A percentile compares a stretch with the other conserved stretches of the same genome.
phyloP scores from a whole-genome alignment of 1,140 invertebrate species.

The Antheraea pernyi region DNA sequence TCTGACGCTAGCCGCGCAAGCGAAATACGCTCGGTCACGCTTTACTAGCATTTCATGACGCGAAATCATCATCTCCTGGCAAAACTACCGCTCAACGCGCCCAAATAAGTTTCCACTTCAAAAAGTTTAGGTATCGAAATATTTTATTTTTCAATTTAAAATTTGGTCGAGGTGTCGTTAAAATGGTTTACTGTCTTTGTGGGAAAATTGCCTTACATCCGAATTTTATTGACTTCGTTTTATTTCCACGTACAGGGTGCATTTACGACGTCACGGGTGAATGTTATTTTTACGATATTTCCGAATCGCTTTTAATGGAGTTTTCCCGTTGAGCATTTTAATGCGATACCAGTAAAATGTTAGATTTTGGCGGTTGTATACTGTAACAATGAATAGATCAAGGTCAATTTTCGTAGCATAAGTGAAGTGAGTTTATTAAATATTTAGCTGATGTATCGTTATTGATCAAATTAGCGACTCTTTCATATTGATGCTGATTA shows the following conservation, averaged over 20 bases:
- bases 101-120: too few species aligned
- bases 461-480: background rate
- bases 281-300: slow-evolving; percentile 63
- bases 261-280: slow-evolving; percentile 52
- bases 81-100: too few species aligned
- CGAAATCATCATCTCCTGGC: too few species aligned
- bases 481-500: background rate
- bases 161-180: slow-evolving; percentile 13
- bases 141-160: background rate
- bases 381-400: slow-evolving; percentile 7
- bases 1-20: too few species aligned
- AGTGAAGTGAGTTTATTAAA: background rate
- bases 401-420: slow-evolving; percentile 22
- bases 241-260: slow-evolving; percentile 35
- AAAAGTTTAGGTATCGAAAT: background rate
- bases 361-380: slow-evolving; percentile 18
- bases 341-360: slow-evolving; percentile 33
- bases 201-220: slow-evolving; percentile 34
- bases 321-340: slow-evolving; percentile 44
- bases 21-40: too few species aligned
- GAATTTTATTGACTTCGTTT: slow-evolving; percentile 47
- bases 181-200: slow-evolving; percentile 32
- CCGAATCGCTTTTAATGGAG: slow-evolving; percentile 48
- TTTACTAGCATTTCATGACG: too few species aligned
- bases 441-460: background rate